These are phyloP conservation scores for Melangyna quadrimaculata DNA, from an alignment of 2,888 invertebrate genomes.

Conservation along the genomic window DNA sequence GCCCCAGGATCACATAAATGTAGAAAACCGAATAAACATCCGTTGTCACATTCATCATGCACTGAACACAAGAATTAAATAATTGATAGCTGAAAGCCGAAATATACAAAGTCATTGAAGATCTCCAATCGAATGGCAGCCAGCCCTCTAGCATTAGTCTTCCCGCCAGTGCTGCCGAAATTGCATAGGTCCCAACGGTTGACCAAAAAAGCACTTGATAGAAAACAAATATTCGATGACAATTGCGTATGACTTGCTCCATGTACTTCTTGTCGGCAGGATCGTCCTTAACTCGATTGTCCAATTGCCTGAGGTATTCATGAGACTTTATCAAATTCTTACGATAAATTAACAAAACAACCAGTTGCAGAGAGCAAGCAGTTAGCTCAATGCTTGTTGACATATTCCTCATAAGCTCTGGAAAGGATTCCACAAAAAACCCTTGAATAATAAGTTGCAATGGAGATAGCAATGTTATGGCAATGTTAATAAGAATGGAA, in stretches of 20 bases:
- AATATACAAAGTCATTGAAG: slow-evolving; percentile 31
- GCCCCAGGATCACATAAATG: slow-evolving; percentile 68
- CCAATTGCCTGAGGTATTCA: slow-evolving; percentile 58
- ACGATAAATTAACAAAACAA: slow-evolving; percentile 37
- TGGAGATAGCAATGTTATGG: slow-evolving; percentile 43
- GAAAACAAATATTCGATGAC: slow-evolving; percentile 46
- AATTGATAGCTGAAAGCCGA: slow-evolving; percentile 65
- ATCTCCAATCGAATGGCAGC: slow-evolving; percentile 51
- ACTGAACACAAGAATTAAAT: slow-evolving; percentile 36
- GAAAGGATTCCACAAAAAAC: slow-evolving; percentile 53
- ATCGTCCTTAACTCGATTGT: slow-evolving; percentile 58
- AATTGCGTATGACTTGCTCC: slow-evolving; percentile 36
- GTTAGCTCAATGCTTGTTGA: slow-evolving; percentile 67
- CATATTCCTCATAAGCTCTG: slow-evolving; percentile 69
- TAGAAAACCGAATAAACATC: slow-evolving; percentile 73
- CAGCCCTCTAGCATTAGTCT: slow-evolving; percentile 63
- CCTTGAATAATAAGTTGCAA: slow-evolving; percentile 34
- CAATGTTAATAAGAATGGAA: slow-evolving; percentile 44
- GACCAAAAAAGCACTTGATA: slow-evolving; percentile 62
- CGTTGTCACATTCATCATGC: slow-evolving; percentile 66
- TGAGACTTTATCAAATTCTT: slow-evolving; percentile 33
- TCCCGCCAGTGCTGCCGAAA: slow-evolving; percentile 61
- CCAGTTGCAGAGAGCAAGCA: slow-evolving; percentile 61
- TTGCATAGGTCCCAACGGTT: slow-evolving; percentile 56
- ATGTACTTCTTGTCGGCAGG: slow-evolving; percentile 56